Percentiles rank a stretch among this genome's conserved stretches.
These are phyloP conservation scores for Xyrichtys novacula DNA, from an alignment of 2,797 vertebrate species.

Conservation along the genomic window DNA sequence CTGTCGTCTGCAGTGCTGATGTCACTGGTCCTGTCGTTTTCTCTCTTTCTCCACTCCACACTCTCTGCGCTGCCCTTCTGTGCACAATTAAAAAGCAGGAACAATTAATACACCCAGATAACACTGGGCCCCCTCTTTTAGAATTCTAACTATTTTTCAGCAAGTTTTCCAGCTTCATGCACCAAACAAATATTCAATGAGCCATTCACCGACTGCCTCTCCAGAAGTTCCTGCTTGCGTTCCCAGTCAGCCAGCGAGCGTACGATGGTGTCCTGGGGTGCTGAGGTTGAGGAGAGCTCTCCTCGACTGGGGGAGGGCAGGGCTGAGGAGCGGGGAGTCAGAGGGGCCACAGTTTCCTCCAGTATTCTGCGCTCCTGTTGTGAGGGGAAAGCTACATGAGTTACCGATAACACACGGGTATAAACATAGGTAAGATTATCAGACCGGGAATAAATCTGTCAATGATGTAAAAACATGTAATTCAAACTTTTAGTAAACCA, in stretches of 20 bases:
- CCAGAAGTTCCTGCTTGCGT: slow-evolving; percentile 78
- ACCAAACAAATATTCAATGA: slow-evolving; percentile 7
- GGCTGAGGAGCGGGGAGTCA: slow-evolving; percentile 84
- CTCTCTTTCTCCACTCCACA: slow-evolving; percentile 65
- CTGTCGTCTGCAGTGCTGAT: slow-evolving; percentile 77
- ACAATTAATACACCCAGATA: not conserved
- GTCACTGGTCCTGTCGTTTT: slow-evolving; percentile 78
- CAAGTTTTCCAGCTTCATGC: not conserved
- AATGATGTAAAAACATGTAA: too few relatives aligned
- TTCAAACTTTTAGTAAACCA: not conserved
- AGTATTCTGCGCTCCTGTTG: slow-evolving; percentile 94
- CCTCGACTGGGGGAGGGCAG: slow-evolving; percentile 85
- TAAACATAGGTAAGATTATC: not conserved
- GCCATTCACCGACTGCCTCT: slow-evolving; percentile 78
- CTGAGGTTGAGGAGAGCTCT: slow-evolving; percentile 73
- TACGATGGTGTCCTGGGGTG: slow-evolving; percentile 83
- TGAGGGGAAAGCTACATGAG: not conserved
- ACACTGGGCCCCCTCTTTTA: not conserved
- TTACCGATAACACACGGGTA: not conserved
- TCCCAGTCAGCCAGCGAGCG: slow-evolving; percentile 80
- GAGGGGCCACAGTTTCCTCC: slow-evolving; percentile 93
- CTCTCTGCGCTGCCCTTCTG: slow-evolving; percentile 72
- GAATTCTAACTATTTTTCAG: not conserved
- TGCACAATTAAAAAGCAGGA: slow-evolving; percentile 34
- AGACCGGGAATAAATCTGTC: too few relatives aligned